Evolutionary conservation across 2,888 invertebrate genomes (phyloP), one percentile per base, ranked within the genome.

Genomic region (Mesorhabditis sp.): DNA sequence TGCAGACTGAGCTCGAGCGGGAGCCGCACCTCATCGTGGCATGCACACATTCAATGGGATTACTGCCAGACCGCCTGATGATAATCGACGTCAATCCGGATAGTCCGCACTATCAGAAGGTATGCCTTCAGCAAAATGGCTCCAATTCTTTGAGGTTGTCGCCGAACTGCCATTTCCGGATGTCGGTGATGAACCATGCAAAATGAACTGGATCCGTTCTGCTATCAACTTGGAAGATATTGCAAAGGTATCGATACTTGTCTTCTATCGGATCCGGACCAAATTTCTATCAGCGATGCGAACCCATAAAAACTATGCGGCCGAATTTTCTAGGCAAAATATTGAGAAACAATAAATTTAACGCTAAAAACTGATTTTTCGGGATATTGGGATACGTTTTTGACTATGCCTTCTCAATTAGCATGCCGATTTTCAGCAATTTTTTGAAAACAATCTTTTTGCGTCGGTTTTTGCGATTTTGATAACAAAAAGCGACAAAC

Each of bases 161-260:
- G 66, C 67, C 3, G 76, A 76, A 64, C 43, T 76, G 4, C 7
- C 42, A 3, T 67, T 76, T 4, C 69, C 72, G 41, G 68, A 72
- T 15, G 70, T 67, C 45, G 75, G 77, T 50, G 76, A 79, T 58
- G 79, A 79, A 65, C 76, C 75, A 13, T 76, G 77, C n/a, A 67
- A 76, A 63, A 79, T 77, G 64, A 77, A 77, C 58, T 79, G 79
- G 79, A 71, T 73, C 4, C 70, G 75, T n/a, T 74, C 76, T 3
- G 80, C 80, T 4, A 67, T 72, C 10, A 72, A 68, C 2, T 45
- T 75, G 10, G 71, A 58, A 7, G 79, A 82, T 43, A 75, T 80
- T 71, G 68, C 62, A 43, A 74, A 70, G 43, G 67, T 69, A n/a
- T 28, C 28, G 28, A 28, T 28, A 28, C 28, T 28, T 2, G 28